phyloP scores from a whole-genome alignment of 2,113 vertebrate genomes.

The Corythornis madagascariensis region DNA sequence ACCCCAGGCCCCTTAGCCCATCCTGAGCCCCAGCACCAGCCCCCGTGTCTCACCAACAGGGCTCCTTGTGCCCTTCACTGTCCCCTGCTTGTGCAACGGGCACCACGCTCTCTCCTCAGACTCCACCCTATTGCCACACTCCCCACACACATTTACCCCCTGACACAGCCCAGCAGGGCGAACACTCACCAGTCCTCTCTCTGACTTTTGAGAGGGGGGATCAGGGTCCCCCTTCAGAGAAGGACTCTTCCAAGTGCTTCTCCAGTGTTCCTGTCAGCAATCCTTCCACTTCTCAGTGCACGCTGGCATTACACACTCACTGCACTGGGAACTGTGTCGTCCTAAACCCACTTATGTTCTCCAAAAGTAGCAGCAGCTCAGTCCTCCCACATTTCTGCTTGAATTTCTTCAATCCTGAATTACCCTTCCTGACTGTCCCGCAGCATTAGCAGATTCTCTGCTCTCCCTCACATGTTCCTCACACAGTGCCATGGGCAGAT shows the following conservation, averaged over 20 bases:
- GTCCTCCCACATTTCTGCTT: background rate
- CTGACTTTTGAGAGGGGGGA: background rate
- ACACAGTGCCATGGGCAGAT: too few species aligned
- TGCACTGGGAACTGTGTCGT: background rate
- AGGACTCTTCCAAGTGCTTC: background rate
- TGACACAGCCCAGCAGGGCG: background rate
- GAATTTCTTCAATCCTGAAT: background rate
- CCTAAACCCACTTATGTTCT: background rate
- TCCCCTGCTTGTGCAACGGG: background rate
- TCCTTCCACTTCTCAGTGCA: background rate
- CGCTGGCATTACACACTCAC: background rate
- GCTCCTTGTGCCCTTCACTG: background rate
- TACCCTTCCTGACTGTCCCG: background rate
- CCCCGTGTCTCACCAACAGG: background rate
- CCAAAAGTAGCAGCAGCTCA: background rate
- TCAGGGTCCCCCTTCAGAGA: background rate
- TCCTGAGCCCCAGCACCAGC: rapidly evolving
- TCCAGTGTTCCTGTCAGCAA: background rate
- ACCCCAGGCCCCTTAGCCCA: rapidly evolving
- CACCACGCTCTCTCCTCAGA: background rate
- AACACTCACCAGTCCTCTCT: background rate
- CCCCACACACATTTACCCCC: background rate
- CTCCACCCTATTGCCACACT: background rate
- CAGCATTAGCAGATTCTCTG: background rate
- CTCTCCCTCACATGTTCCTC: background rate